These are phyloP conservation scores for Darevskia mixta DNA, from an alignment of 2,797 vertebrate species.

Conservation along the genomic window DNA sequence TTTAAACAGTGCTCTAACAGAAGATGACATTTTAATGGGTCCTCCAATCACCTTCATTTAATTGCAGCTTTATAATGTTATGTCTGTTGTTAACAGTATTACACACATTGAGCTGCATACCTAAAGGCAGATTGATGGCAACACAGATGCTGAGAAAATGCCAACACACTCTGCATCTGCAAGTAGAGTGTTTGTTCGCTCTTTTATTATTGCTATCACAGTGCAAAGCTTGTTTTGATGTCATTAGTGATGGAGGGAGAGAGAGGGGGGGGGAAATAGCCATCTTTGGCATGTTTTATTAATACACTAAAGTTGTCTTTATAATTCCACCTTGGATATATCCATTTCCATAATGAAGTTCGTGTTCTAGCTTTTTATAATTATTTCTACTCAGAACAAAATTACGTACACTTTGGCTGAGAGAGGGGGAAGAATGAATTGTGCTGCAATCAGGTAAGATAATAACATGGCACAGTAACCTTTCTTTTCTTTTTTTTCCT, in stretches of 20 bases:
- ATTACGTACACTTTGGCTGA: slow-evolving; percentile 13
- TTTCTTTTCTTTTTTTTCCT: not conserved
- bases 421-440: not conserved
- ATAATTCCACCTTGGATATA: not conserved
- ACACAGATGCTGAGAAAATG: slow-evolving; percentile 36
- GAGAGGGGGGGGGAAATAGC: not conserved
- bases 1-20: slow-evolving; percentile 24
- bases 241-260: not conserved
- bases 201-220: slow-evolving; percentile 36
- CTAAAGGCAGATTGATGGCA: slow-evolving; percentile 61
- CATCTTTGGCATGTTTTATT: slow-evolving; percentile 4
- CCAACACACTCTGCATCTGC: not conserved
- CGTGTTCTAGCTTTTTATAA: slow-evolving; percentile 11
- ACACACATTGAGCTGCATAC: slow-evolving; percentile 17
- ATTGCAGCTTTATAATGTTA: slow-evolving; percentile 21
- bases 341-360: slow-evolving; percentile 28
- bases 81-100: slow-evolving; percentile 35
- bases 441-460: not conserved
- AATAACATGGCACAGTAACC: slow-evolving; percentile 20
- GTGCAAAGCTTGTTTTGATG: slow-evolving; percentile 12
- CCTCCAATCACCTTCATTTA: slow-evolving; percentile 22
- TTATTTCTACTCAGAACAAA: slow-evolving; percentile 29
- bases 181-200: not conserved
- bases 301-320: slow-evolving; percentile 12
- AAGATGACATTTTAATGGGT: slow-evolving; percentile 55